Evolutionary conservation across 2,888 invertebrate species (phyloP), one percentile per base, ranked within the genome.

Genomic region (Lasius platythorax): DNA sequence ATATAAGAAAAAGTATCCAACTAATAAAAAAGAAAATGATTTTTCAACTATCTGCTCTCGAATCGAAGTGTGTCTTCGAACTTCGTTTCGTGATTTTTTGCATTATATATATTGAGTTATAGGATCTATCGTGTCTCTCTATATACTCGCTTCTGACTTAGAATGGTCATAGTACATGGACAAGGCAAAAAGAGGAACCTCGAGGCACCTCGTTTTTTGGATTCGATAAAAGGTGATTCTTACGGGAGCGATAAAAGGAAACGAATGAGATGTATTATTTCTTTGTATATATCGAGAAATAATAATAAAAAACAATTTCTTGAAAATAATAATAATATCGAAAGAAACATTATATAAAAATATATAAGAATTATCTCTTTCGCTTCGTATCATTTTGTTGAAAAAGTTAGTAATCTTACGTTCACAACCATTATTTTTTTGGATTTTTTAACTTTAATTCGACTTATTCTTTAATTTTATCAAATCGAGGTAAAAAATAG

Each of bases 71-170:
- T 76, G 2, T 40, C 28, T 40, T 40, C 8, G 15, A 56, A 76
- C 9, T 56, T 67, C 28, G 40, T 76, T 66, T 53, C 37, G 28
- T 37, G 37, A 37, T 37, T 66, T 76, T 76, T 76, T 76, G 66
- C 12, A 28, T 66, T 28, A 53, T n/a, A 37, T 28, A 18, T 66
- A 66, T 75, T 18, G 46, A 63, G 33, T 75, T 43, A 30, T 61
- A 58, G 18, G 4, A 33, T 46, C 74, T n/a, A 75, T 63, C 63
- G 46, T 50, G 0, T 63, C 63, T 63, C 33, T 11, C 43, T 63
- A 63, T 33, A 66, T 28, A 66, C 33, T 18, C 8, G 28, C 23
- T 76, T 12, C 37, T 30, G 33, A 75, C 30, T 75, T 75, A 33
- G 46, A 75, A 64, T 64, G 64, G 37, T 50, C 46, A 66, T 11